Conservation (phyloP, 2,888 invertebrate species). For the Drosophila robusta region DNA sequence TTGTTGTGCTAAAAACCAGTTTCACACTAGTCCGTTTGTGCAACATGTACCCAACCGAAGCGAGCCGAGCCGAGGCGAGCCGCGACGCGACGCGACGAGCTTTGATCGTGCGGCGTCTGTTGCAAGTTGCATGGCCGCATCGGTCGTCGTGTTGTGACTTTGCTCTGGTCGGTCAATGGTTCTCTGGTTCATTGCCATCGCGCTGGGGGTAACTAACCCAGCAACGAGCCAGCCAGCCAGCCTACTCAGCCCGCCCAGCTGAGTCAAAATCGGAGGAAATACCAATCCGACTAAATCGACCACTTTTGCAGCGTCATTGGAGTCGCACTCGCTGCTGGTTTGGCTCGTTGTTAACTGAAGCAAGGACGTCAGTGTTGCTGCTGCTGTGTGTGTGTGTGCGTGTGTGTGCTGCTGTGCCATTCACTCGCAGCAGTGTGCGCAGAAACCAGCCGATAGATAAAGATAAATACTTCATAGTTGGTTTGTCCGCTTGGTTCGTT, state of each 20-base stretch:
- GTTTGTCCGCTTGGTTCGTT: conserved; percentile 65
- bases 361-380: conserved; percentile 63
- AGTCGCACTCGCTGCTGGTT: conserved; percentile 30
- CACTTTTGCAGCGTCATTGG: conserved; percentile 69
- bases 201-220: conserved; percentile 85
- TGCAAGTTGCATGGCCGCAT: conserved; percentile 65
- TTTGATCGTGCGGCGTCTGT: conserved; percentile 48
- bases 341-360: conserved; percentile 61
- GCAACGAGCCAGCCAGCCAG: conserved; percentile 46
- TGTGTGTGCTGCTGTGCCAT: conserved; percentile 49
- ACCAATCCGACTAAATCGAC: conserved; percentile 54
- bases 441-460: conserved; percentile 47
- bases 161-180: conserved; percentile 84
- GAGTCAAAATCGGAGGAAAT: conserved; percentile 60
- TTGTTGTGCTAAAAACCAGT: conserved; percentile 65
- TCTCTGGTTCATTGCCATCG: conserved; percentile 86
- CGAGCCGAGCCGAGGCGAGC: conserved; percentile 11
- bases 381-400: background rate
- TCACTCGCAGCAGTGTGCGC: conserved; percentile 44
- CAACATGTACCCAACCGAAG: conserved; percentile 16
- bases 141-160: conserved; percentile 38
- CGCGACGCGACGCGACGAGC: conserved; percentile 3
- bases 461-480: conserved; percentile 50
- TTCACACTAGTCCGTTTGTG: conserved; percentile 31
- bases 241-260: conserved; percentile 21